These are phyloP conservation scores for Drosophila melanica DNA, from an alignment of 1,140 invertebrate species.

Conservation along the genomic window DNA sequence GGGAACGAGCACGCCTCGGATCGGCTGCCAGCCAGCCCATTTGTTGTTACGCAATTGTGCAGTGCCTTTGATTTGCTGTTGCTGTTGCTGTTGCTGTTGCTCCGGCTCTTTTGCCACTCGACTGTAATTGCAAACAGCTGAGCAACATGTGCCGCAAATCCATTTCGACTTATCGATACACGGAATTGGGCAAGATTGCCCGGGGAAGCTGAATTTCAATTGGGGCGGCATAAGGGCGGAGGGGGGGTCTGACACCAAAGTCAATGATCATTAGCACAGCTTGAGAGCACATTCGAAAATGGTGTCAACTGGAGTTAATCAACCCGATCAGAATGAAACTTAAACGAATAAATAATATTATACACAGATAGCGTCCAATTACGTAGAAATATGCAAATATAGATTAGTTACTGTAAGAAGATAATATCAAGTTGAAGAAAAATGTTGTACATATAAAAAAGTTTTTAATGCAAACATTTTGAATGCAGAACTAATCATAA, in stretches of 20 bases:
- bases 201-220: background rate
- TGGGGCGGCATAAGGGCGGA: no score
- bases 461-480: no score
- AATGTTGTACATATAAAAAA: no score
- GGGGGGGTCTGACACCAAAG: background rate
- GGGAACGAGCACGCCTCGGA: background rate
- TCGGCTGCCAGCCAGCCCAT: background rate
- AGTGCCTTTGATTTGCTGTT: conserved; percentile 70
- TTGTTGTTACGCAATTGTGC: conserved; percentile 67
- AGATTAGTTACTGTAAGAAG: no score
- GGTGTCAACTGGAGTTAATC: conserved; percentile 7
- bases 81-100: conserved; percentile 7
- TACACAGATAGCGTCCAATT: no score
- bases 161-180: conserved; percentile 34
- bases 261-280: conserved; percentile 33
- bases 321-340: background rate
- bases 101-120: conserved; percentile 25
- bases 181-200: conserved; percentile 17
- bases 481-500: no score
- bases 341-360: background rate
- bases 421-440: no score
- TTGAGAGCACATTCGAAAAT: background rate
- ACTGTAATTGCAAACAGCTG: conserved; percentile 77
- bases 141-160: conserved; percentile 67
- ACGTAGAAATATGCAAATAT: background rate